Conservation (phyloP, 2,797 vertebrate species). For the Ctenosaura bakeri region DNA sequence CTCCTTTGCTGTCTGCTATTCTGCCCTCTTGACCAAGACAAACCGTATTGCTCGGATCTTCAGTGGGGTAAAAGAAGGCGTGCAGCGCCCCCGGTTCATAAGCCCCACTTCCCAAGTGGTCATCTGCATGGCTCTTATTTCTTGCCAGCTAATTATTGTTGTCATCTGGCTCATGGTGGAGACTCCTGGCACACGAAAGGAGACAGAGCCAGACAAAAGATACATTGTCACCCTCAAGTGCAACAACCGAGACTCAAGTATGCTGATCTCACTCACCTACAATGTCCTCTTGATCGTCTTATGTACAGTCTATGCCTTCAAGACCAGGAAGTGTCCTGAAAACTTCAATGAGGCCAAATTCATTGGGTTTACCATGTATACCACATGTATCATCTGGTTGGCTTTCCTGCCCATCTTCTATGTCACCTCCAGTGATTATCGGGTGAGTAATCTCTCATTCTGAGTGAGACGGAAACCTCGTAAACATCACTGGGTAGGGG, state of each 20-base stretch:
- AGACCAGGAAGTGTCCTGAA: constrained; percentile 98
- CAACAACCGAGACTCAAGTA: constrained; percentile 94
- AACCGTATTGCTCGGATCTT: constrained; percentile 98
- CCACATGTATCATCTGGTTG: constrained; percentile 99
- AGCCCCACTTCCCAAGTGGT: constrained; percentile 95
- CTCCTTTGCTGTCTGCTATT: constrained; percentile 96
- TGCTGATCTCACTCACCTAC: constrained; percentile 96
- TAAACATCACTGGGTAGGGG: background rate
- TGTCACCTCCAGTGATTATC: constrained; percentile 97
- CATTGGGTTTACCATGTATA: constrained; percentile 99
- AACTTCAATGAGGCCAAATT: constrained; percentile 99
- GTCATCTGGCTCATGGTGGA: constrained; percentile 94
- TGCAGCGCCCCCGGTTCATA: constrained; percentile 94
- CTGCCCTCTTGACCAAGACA: constrained; percentile 96
- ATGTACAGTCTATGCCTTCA: constrained; percentile 98
- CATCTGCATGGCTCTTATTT: constrained; percentile 95
- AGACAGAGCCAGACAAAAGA: constrained; percentile 90
- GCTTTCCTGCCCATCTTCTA: constrained; percentile 99
- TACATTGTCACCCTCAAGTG: constrained; percentile 96
- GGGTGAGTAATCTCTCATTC: constrained; percentile 81
- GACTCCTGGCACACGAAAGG: constrained; percentile 93
- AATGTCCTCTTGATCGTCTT: constrained; percentile 96
- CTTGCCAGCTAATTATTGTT: constrained; percentile 94
- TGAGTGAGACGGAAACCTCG: accelerated
- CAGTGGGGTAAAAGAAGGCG: constrained; percentile 92